These are phyloP conservation scores for Rhinolophus sinicus DNA, from an alignment of 2,113 vertebrate species.

Conservation along the genomic window DNA sequence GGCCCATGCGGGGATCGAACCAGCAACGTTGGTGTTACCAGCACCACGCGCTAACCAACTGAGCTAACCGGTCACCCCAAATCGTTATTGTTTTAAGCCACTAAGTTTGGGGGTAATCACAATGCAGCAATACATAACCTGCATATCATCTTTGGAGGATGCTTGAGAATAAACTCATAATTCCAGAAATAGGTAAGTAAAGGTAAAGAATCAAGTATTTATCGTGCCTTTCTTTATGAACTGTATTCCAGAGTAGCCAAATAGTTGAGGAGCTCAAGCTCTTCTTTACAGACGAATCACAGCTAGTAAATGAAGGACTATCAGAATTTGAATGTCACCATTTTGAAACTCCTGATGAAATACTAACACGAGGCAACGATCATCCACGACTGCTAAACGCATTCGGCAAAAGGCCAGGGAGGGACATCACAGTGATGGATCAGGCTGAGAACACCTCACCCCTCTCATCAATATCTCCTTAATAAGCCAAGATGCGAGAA, in stretches of 20 bases:
- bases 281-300: constrained; percentile 23
- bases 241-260: neutral
- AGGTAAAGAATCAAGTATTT: neutral
- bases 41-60: too few species aligned
- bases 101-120: neutral
- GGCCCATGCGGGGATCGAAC: too few species aligned
- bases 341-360: constrained; percentile 26
- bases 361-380: neutral
- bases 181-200: constrained; percentile 31
- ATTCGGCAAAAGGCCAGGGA: neutral
- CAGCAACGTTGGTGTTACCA: too few species aligned
- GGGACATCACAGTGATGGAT: neutral
- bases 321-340: constrained; percentile 14
- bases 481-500: neutral
- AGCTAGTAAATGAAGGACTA: neutral
- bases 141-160: neutral
- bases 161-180: constrained; percentile 24
- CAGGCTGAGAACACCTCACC: neutral
- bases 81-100: neutral
- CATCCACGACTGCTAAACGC: neutral
- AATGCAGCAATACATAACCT: neutral
- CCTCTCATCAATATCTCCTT: neutral
- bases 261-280: neutral
- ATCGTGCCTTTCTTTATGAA: constrained; percentile 21
- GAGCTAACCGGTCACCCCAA: neutral